Evolutionary conservation across 2,113 vertebrate species (phyloP).

Genomic region (Indicator indicator): DNA sequence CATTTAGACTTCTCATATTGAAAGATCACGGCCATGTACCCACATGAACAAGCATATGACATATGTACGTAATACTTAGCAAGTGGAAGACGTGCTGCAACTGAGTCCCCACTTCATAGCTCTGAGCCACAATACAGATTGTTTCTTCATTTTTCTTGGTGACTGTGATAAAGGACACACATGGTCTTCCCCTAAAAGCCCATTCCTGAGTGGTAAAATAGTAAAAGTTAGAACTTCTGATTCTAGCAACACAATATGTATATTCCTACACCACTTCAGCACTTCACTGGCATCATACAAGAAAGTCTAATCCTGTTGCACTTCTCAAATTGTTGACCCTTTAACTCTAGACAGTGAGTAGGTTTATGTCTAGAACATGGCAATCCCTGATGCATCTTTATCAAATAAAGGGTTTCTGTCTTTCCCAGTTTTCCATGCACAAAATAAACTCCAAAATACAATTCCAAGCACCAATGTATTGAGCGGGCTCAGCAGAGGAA

Average conservation of each 20-base stretch:
- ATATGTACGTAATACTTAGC: background rate
- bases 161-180: background rate
- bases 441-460: background rate
- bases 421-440: background rate
- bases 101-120: background rate
- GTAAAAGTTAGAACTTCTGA: background rate
- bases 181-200: background rate
- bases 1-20: background rate
- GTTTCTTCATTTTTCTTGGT: background rate
- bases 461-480: background rate
- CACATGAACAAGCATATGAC: background rate
- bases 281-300: fast-evolving
- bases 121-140: background rate
- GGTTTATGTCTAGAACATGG: background rate
- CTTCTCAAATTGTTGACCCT: background rate
- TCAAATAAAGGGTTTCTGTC: background rate
- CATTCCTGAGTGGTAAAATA: background rate
- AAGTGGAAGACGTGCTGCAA: background rate
- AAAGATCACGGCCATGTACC: background rate
- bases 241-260: background rate
- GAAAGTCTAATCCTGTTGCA: background rate
- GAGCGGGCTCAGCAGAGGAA: background rate
- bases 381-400: background rate
- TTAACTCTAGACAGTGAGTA: background rate
- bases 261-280: background rate